phyloP scores from a whole-genome alignment of 2,888 invertebrate species.

The Euclidia mi region DNA sequence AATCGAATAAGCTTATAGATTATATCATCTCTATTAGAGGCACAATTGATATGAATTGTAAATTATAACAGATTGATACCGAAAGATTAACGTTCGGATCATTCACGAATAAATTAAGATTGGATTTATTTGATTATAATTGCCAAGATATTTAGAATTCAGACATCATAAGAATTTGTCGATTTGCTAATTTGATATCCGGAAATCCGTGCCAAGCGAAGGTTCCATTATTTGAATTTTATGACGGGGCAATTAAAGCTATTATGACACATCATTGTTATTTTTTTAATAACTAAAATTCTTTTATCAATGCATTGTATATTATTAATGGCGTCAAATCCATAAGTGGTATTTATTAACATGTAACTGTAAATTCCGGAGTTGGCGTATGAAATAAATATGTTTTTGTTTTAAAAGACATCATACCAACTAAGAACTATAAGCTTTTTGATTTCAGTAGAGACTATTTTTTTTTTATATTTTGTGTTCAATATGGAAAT shows the following conservation, averaged over 20 bases:
- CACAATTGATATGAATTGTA: slow-evolving; percentile 29
- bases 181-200: slow-evolving; percentile 27
- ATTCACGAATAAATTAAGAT: slow-evolving; percentile 19
- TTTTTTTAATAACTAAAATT: background rate
- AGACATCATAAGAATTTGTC: slow-evolving; percentile 15
- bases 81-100: too few relatives aligned
- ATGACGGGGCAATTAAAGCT: slow-evolving; percentile 8
- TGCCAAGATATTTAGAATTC: slow-evolving; percentile 18
- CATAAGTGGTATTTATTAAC: too few relatives aligned
- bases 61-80: slow-evolving; percentile 32
- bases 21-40: slow-evolving; percentile 14
- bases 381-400: too few relatives aligned
- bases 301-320: too few relatives aligned
- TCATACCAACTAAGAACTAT: too few relatives aligned
- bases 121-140: slow-evolving; percentile 39
- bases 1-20: slow-evolving; percentile 34
- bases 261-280: slow-evolving; percentile 3
- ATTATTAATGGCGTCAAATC: too few relatives aligned
- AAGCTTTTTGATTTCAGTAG: too few relatives aligned
- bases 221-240: slow-evolving; percentile 19
- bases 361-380: too few relatives aligned
- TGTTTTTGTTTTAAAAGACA: too few relatives aligned
- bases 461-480: too few relatives aligned
- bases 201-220: slow-evolving; percentile 36
- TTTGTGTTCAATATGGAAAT: too few relatives aligned